A percentile compares a stretch with the other conserved stretches of the same genome.
phyloP scores from a whole-genome alignment of 1,140 invertebrate species.

The Elymnias hypermnestra region DNA sequence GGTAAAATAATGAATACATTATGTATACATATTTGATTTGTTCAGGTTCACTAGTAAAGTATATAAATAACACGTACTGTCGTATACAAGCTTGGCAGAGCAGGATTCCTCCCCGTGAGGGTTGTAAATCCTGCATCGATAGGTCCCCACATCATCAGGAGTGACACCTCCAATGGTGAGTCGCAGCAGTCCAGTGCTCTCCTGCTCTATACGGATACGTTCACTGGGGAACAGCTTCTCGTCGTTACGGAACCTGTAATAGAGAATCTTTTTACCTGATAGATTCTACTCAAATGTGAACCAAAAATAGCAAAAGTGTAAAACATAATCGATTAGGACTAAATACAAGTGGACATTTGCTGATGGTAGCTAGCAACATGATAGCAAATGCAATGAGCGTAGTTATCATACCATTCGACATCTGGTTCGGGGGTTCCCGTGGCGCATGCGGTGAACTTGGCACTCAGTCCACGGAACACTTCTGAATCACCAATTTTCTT shows the following conservation, averaged over 20 bases:
- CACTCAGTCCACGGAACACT: slow-evolving; percentile 90
- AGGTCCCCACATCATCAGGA: slow-evolving; percentile 87
- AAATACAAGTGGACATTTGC: too few species aligned
- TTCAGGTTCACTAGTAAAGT: too few species aligned
- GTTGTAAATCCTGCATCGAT: slow-evolving; percentile 88
- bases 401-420: slow-evolving; percentile 74
- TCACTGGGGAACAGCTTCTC: slow-evolving; percentile 87
- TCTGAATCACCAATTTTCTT: slow-evolving; percentile 94
- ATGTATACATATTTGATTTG: background rate
- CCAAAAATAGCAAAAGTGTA: too few species aligned
- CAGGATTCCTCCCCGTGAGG: slow-evolving; percentile 90
- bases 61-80: slow-evolving; percentile 81
- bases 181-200: slow-evolving; percentile 87
- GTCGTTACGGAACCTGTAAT: slow-evolving; percentile 89
- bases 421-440: slow-evolving; percentile 91
- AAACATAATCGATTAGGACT: too few species aligned
- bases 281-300: too few species aligned
- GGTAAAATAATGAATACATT: background rate
- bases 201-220: slow-evolving; percentile 87
- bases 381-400: too few species aligned
- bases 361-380: too few species aligned
- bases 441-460: slow-evolving; percentile 93
- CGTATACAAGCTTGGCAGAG: slow-evolving; percentile 87
- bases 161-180: slow-evolving; percentile 85
- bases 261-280: too few species aligned